Conservation (phyloP, 2,888 invertebrate species). For the Drepanosiphum platanoidis region DNA sequence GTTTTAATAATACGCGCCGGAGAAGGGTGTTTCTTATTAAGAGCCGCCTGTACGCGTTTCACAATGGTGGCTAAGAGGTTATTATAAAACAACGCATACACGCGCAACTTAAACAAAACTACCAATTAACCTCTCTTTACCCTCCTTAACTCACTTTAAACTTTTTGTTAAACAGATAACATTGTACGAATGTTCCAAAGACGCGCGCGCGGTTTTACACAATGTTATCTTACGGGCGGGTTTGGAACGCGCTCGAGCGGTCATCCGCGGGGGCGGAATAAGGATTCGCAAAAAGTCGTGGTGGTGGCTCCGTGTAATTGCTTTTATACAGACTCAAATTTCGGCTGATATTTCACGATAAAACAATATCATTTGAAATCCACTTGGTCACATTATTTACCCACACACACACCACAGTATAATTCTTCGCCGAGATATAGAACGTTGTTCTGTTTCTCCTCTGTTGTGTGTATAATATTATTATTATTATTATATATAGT, state of each 20-base stretch:
- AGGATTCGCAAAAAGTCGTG: slow-evolving; percentile 27
- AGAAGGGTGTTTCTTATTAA: slow-evolving; percentile 54
- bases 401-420: too few relatives aligned
- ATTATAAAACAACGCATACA: slow-evolving; percentile 50
- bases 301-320: slow-evolving; percentile 31
- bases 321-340: slow-evolving; percentile 37
- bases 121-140: slow-evolving; percentile 54
- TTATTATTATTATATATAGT: neutral
- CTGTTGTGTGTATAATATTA: too few relatives aligned
- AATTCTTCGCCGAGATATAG: slow-evolving; percentile 28
- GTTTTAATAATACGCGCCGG: neutral
- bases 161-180: slow-evolving; percentile 61
- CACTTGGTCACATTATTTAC: slow-evolving; percentile 35
- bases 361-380: slow-evolving; percentile 40
- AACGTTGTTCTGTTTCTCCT: neutral
- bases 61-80: slow-evolving; percentile 56
- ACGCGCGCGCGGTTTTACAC: slow-evolving; percentile 40
- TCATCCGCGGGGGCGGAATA: slow-evolving; percentile 3
- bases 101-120: slow-evolving; percentile 40
- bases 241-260: slow-evolving; percentile 31
- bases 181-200: slow-evolving; percentile 39
- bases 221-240: slow-evolving; percentile 50
- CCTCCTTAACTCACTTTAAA: slow-evolving; percentile 50
- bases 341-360: slow-evolving; percentile 10
- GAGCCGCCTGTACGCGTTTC: slow-evolving; percentile 5